Conservation (phyloP, 37 sponge, comb jelly and placozoan genomes). For the Crambe crambe region DNA sequence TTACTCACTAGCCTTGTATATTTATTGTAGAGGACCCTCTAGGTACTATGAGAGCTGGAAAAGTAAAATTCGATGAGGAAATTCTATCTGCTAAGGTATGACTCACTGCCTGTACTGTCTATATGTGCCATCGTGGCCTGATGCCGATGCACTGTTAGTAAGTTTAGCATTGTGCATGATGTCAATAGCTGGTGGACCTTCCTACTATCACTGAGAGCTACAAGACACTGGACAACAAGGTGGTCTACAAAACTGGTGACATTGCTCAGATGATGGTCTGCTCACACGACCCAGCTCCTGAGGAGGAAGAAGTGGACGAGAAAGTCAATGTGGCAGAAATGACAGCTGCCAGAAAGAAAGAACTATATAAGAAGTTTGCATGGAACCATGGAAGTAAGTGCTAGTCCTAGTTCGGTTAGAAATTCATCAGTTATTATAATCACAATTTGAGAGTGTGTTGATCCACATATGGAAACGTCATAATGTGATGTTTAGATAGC, state of each 20-base stretch:
- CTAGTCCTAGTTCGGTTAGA: too few relatives aligned
- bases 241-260: conserved; percentile 94
- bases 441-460: not conserved
- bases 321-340: conserved; percentile 43
- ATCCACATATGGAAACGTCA: too few relatives aligned
- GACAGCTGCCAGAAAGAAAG: conserved; percentile 59
- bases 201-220: conserved; percentile 89
- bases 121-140: too few relatives aligned
- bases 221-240: conserved; percentile 95
- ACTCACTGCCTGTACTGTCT: not conserved
- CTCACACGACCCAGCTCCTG: not conserved
- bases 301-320: not conserved
- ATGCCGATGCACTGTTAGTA: not conserved
- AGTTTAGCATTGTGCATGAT: not conserved
- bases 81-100: conserved; percentile 68
- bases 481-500: not conserved
- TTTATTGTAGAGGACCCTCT: not conserved
- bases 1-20: not conserved
- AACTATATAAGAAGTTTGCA: conserved; percentile 62
- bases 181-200: conserved; percentile 84
- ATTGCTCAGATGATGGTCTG: conserved; percentile 83
- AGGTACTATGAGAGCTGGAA: conserved; percentile 67
- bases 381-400: conserved; percentile 86
- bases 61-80: conserved; percentile 63
- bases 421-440: not conserved